A percentile compares a stretch with the other conserved stretches of the same genome.
phyloP scores from a whole-genome alignment of 2,888 invertebrate species.

The Leptinotarsa haldemani region DNA sequence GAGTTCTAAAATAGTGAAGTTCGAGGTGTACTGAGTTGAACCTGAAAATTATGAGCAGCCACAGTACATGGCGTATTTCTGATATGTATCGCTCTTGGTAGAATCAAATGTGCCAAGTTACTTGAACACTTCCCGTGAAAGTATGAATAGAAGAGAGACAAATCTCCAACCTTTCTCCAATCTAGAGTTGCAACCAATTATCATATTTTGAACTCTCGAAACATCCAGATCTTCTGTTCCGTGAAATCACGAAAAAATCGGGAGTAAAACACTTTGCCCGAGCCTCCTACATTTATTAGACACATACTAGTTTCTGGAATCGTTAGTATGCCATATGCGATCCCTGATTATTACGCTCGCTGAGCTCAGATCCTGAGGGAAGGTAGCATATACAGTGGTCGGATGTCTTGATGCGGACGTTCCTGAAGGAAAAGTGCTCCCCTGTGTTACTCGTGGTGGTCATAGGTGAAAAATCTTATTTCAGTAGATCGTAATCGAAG shows the following conservation, averaged over 20 bases:
- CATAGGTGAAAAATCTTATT: slow-evolving; percentile 65
- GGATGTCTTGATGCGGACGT: slow-evolving; percentile 37
- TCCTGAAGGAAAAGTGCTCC: slow-evolving; percentile 42
- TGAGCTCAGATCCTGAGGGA: slow-evolving; percentile 56
- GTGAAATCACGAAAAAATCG: not conserved
- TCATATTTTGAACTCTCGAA: not conserved
- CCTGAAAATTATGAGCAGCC: no score
- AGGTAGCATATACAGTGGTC: slow-evolving; percentile 38
- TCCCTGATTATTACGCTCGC: slow-evolving; percentile 51
- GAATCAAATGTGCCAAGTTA: no score
- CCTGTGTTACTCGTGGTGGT: slow-evolving; percentile 51
- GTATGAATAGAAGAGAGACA: no score
- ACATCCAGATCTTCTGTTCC: not conserved
- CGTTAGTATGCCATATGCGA: slow-evolving; percentile 47
- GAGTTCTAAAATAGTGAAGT: no score
- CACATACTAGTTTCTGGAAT: not conserved
- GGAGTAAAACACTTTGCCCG: not conserved
- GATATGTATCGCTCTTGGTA: no score
- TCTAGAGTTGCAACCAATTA: no score
- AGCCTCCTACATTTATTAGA: slow-evolving; percentile 11
- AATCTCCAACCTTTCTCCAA: no score
- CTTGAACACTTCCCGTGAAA: no score
- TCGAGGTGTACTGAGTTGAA: no score
- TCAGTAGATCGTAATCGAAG: slow-evolving; percentile 62
- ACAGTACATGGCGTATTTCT: no score